These are phyloP conservation scores for Cassiopea andromeda DNA, from an alignment of 30 jellyfish, hydroid and myxozoan genomes.

Conservation along the genomic window DNA sequence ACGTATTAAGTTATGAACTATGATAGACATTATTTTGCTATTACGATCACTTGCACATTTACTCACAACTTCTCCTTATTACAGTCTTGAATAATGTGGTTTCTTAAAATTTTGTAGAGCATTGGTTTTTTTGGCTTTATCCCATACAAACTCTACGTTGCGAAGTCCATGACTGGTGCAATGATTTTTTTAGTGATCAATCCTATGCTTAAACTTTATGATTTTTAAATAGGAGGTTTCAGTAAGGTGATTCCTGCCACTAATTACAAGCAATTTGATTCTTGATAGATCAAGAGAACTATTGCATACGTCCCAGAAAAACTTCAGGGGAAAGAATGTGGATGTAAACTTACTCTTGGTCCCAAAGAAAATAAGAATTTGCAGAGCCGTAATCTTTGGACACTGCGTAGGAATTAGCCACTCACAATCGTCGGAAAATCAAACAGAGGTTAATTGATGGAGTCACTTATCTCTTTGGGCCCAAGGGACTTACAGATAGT, in stretches of 20 bases:
- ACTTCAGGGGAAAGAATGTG: background rate
- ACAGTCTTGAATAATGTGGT: no score
- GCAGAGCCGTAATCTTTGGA: background rate
- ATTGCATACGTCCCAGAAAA: background rate
- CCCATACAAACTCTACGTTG: no score
- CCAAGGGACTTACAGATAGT: background rate
- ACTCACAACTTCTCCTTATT: no score
- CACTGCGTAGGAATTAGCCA: slow-evolving; percentile 2
- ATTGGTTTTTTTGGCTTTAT: no score
- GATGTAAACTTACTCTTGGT: background rate
- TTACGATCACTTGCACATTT: no score
- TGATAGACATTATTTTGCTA: no score
- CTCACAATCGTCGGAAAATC: background rate
- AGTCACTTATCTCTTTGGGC: background rate
- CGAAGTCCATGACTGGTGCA: no score
- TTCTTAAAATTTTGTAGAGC: no score
- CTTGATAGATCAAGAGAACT: background rate
- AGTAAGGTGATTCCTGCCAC: background rate
- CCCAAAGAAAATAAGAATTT: no score
- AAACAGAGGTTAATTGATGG: background rate
- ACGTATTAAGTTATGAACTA: no score
- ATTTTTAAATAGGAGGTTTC: background rate
- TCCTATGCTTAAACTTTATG: background rate
- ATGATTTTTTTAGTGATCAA: no score
- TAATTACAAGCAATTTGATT: background rate